phyloP scores from a whole-genome alignment of 92 coral and sea anemone genomes.

The Scolanthus callimorphus region DNA sequence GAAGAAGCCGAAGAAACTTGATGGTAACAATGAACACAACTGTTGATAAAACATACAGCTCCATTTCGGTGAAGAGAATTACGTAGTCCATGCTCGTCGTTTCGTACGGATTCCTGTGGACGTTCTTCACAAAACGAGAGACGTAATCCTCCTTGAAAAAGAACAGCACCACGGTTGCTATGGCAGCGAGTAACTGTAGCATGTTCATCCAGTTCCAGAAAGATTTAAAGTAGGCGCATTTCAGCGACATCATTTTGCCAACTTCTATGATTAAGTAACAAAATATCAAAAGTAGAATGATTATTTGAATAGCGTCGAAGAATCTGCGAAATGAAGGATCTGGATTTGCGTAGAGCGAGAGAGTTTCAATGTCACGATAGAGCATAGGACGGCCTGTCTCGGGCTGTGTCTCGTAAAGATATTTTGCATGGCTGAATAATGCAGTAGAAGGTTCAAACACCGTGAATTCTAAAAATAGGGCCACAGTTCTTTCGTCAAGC shows the following conservation, averaged over 20 bases:
- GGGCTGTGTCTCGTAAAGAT: slow-evolving; percentile 56
- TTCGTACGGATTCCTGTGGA: slow-evolving; percentile 80
- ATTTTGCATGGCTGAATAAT: slow-evolving; percentile 69
- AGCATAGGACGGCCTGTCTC: slow-evolving; percentile 58
- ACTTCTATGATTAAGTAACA: slow-evolving; percentile 64
- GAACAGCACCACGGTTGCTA: slow-evolving; percentile 59
- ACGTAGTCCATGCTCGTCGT: slow-evolving; percentile 83
- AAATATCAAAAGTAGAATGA: slow-evolving; percentile 58
- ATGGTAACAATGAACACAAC: slow-evolving; percentile 82
- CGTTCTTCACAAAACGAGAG: slow-evolving; percentile 61
- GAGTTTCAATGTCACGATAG: slow-evolving; percentile 46
- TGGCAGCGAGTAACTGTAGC: slow-evolving; percentile 65
- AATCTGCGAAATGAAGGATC: slow-evolving; percentile 33
- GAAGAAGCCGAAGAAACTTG: slow-evolving; percentile 65
- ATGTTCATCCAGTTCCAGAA: slow-evolving; percentile 97
- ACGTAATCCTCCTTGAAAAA: slow-evolving; percentile 80
- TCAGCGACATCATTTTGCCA: slow-evolving; percentile 49
- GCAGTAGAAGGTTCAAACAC: slow-evolving; percentile 81
- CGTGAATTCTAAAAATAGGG: slow-evolving; percentile 77
- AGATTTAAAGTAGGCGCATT: slow-evolving; percentile 64
- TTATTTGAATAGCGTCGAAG: slow-evolving; percentile 55
- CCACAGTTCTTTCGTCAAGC: slow-evolving; percentile 71
- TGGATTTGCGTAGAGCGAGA: slow-evolving; percentile 61
- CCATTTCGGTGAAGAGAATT: slow-evolving; percentile 68
- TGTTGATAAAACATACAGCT: slow-evolving; percentile 54